Evolutionary conservation across 2,113 vertebrate genomes (phyloP), one percentile per base, ranked within the genome.

Genomic region (Entomyzon cyanotis): DNA sequence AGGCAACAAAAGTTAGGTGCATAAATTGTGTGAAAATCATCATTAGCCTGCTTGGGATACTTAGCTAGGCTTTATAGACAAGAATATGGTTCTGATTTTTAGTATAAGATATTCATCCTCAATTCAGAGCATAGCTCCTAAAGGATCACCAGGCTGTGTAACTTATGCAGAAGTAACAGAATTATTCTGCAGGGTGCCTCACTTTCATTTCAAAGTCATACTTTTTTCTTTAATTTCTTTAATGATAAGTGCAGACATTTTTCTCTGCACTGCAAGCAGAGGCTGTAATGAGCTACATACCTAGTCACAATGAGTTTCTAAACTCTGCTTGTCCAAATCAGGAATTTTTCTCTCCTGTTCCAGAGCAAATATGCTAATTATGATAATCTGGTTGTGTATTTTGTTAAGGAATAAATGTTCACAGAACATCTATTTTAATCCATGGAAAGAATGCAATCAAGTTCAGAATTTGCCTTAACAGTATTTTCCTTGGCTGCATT

Each of bases 401-500:
- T 95, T 96, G 44, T 53, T 71, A 44, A 82, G 62, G 84, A 93
- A 94, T 90, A 93, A 58, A 79, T 39, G 30, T 73, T 91, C 44
- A 87, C 64, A 68, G 27, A 39, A 67, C 62, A 59, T 75, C 82
- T 87, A 90, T 87, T 92, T 90, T 97, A 90, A 79, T 63, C 47
- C 47, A 91, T 50, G 87, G 56, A 96, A 87, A n/a, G 35, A 91
- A 93, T 69, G 82, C 59, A 86, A 77, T 93, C 60, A 74, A 81
- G 46, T 83, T 70, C 70, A 84, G 69, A 74, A 92, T 85, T 80
- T 93, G 67, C 63, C 68, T 81, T 56, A 93, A 49, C 37, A 64
- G 39, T 77, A 65, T 80, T 95, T 90, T 91, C 30, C 67, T 86
- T 94, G 86, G 80, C 86, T 65, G 55, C 3, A 1, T 87, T 82